Evolutionary conservation across 1,140 invertebrate genomes (phyloP).

Genomic region (Heliconius eleuchia): DNA sequence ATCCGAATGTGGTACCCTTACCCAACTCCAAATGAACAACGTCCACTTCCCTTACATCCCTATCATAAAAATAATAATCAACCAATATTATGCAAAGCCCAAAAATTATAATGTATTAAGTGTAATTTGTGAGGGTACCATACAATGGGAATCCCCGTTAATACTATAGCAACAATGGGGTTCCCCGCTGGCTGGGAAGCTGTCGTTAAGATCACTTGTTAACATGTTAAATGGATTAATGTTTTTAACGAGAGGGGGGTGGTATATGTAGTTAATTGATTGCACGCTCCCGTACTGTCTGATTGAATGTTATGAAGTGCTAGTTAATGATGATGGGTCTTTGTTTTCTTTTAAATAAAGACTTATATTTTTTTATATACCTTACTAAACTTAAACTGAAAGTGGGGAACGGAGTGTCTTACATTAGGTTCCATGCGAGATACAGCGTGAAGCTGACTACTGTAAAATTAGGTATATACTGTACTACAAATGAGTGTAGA

Average conservation of each 20-base stretch:
- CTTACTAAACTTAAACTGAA: too few species aligned
- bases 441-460: too few species aligned
- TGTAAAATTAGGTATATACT: too few species aligned
- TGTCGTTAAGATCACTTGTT: conserved; percentile 13
- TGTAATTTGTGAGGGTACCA: not conserved
- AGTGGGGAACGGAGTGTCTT: too few species aligned
- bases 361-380: too few species aligned
- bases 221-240: conserved; percentile 25
- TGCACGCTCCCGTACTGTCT: not conserved
- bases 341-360: not conserved
- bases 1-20: too few species aligned
- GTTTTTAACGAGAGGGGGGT: not conserved
- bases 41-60: not conserved
- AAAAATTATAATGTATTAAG: not conserved
- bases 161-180: conserved; percentile 4
- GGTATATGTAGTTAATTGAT: not conserved
- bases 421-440: too few species aligned
- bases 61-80: conserved; percentile 6
- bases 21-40: not conserved
- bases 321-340: not conserved
- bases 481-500: too few species aligned
- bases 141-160: not conserved
- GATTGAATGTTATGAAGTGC: not conserved
- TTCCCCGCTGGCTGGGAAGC: conserved; percentile 17
- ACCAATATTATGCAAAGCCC: not conserved